phyloP scores from a whole-genome alignment of 1,140 invertebrate genomes.

The Acromyrmex charruanus region DNA sequence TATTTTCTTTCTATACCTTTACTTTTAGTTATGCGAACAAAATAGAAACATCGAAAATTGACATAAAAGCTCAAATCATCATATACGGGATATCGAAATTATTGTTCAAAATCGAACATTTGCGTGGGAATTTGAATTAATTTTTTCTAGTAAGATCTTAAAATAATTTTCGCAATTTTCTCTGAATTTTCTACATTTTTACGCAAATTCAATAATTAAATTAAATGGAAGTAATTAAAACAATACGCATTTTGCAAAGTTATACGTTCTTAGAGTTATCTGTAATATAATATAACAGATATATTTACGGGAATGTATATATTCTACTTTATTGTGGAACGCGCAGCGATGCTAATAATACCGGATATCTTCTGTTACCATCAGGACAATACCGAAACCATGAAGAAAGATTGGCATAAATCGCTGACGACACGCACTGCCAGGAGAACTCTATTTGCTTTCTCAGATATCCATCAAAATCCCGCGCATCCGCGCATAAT shows the following conservation, averaged over 20 bases:
- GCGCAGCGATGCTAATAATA: slow-evolving; percentile 32
- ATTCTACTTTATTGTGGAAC: slow-evolving; percentile 26
- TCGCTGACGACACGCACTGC: slow-evolving; percentile 42
- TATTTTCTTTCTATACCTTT: background rate
- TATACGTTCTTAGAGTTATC: background rate
- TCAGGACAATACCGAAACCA: slow-evolving; percentile 22
- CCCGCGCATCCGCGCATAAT: slow-evolving; percentile 7
- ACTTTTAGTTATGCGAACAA: background rate
- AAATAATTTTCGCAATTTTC: background rate
- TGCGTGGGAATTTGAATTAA: background rate
- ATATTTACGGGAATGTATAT: slow-evolving; percentile 16
- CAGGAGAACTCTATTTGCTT: slow-evolving; percentile 20
- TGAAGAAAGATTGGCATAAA: slow-evolving; percentile 54
- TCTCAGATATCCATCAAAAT: slow-evolving; percentile 41
- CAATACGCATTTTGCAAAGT: background rate
- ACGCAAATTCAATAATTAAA: background rate
- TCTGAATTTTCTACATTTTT: background rate
- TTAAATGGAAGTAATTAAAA: background rate
- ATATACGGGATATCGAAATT: background rate
- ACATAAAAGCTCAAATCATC: slow-evolving; percentile 3
- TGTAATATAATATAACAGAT: slow-evolving; percentile 3
- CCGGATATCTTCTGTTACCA: slow-evolving; percentile 29
- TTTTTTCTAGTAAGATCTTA: background rate
- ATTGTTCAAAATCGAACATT: background rate
- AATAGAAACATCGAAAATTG: slow-evolving; percentile 34